Percentiles rank a stretch among this genome's conserved stretches.
Evolutionary conservation across 2,888 invertebrate species (phyloP).

Genomic region (Nemotelus pantherinus): DNA sequence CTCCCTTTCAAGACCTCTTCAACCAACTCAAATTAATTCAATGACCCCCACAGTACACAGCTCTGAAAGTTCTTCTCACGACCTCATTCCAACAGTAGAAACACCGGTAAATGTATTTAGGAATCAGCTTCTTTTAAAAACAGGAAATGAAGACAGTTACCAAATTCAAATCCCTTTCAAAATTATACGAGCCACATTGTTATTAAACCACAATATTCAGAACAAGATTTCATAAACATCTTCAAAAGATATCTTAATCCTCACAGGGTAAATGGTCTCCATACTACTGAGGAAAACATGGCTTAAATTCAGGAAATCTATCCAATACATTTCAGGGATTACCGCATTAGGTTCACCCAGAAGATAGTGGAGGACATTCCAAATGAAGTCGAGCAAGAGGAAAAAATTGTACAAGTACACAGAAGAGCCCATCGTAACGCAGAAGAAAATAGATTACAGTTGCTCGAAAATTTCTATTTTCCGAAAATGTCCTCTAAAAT

Average conservation of each 20-base stretch:
- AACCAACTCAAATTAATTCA: conserved; percentile 12
- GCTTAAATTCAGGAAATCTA: conserved; percentile 46
- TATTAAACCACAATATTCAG: conserved; percentile 9
- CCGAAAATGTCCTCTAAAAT: conserved; percentile 43
- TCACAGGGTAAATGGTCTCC: conserved; percentile 42
- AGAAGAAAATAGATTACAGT: conserved; percentile 42
- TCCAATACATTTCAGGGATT: conserved; percentile 44
- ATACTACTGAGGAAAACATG: conserved; percentile 35
- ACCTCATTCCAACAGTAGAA: conserved; percentile 21
- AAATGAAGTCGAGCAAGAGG: conserved; percentile 40
- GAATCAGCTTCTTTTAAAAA: conserved; percentile 17
- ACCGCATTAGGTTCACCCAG: conserved; percentile 43
- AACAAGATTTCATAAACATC: conserved; percentile 1
- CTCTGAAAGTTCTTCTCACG: conserved; percentile 16
- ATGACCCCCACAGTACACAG: conserved; percentile 23
- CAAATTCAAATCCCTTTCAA: conserved; percentile 7
- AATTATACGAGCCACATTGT: conserved; percentile 19
- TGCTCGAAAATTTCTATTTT: conserved; percentile 44
- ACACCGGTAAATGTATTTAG: conserved; percentile 31
- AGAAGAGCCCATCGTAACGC: conserved; percentile 47
- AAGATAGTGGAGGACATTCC: conserved; percentile 43
- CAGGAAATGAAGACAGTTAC: conserved; percentile 20
- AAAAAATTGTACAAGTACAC: conserved; percentile 46
- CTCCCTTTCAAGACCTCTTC: conserved; percentile 44
- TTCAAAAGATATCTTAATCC: conserved; percentile 39